Conservation (phyloP, 2,113 vertebrate species). For the Crotophaga sulcirostris region DNA sequence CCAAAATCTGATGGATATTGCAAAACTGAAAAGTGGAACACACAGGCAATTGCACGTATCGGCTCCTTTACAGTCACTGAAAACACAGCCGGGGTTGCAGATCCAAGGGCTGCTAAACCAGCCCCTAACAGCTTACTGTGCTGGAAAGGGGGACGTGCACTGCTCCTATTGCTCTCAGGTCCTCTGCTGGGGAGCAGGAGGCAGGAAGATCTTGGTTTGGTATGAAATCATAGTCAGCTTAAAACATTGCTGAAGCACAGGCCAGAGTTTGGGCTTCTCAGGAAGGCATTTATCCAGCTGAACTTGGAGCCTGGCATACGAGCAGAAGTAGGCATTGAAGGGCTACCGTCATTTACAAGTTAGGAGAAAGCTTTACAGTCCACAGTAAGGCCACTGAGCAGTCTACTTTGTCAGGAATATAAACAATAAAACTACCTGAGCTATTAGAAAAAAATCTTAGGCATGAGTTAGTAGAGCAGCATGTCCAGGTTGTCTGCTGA, state of each 20-base stretch:
- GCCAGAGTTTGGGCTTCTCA: not conserved
- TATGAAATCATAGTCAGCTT: not conserved
- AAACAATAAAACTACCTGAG: not conserved
- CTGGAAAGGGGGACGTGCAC: not conserved
- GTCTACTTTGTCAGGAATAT: not conserved
- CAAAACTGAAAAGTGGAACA: not conserved
- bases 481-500: not conserved
- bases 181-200: not conserved
- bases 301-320: not conserved
- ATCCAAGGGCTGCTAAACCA: not conserved
- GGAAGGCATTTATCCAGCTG: not conserved
- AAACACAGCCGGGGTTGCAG: not conserved
- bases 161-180: not conserved
- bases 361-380: not conserved
- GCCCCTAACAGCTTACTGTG: not conserved
- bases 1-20: not conserved
- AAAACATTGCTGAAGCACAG: not conserved
- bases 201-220: not conserved
- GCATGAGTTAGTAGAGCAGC: not conserved
- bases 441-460: not conserved
- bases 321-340: not conserved
- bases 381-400: not conserved
- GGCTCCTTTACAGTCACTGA: accelerated
- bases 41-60: accelerated
- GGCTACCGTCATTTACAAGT: not conserved